Conservation (phyloP, 1,140 invertebrate species). For the Manduca sexta region DNA sequence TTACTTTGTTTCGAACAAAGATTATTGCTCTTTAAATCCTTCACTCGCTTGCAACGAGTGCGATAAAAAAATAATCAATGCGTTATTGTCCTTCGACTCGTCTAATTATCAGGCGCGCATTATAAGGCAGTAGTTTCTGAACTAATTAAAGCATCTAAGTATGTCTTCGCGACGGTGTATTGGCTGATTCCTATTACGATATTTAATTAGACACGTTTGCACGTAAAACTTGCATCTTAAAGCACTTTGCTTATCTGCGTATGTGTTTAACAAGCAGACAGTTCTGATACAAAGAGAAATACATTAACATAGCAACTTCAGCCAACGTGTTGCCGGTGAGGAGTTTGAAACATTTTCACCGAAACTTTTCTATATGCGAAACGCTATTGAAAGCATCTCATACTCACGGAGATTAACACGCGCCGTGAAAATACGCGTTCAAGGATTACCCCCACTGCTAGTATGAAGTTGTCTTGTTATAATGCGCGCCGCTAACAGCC, state of each 20-base stretch:
- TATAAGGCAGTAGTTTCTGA: too few species aligned
- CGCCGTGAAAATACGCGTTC: conserved; percentile 53
- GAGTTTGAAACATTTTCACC: conserved; percentile 65
- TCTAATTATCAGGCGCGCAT: too few species aligned
- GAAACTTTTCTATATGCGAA: conserved; percentile 69
- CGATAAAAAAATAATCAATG: too few species aligned
- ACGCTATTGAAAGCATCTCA: conserved; percentile 64
- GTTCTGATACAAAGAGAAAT: conserved; percentile 62
- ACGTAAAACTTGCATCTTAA: conserved; percentile 3
- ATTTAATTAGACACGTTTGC: not conserved
- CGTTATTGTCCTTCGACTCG: too few species aligned
- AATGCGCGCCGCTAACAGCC: conserved; percentile 19
- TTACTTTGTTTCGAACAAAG: conserved; percentile 56
- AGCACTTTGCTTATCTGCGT: not conserved
- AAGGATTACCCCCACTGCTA: conserved; percentile 52
- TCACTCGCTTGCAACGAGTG: too few species aligned
- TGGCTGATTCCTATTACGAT: too few species aligned
- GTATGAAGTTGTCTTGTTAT: conserved; percentile 60
- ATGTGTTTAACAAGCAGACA: conserved; percentile 53
- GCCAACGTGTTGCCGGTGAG: conserved; percentile 35
- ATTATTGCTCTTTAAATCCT: conserved; percentile 42
- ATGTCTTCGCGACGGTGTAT: not conserved
- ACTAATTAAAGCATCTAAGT: too few species aligned
- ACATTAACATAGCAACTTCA: conserved; percentile 68
- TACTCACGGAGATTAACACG: conserved; percentile 59